These are phyloP conservation scores for Rhamphomyia laevipes DNA, from an alignment of 2,888 invertebrate genomes.

Conservation along the genomic window DNA sequence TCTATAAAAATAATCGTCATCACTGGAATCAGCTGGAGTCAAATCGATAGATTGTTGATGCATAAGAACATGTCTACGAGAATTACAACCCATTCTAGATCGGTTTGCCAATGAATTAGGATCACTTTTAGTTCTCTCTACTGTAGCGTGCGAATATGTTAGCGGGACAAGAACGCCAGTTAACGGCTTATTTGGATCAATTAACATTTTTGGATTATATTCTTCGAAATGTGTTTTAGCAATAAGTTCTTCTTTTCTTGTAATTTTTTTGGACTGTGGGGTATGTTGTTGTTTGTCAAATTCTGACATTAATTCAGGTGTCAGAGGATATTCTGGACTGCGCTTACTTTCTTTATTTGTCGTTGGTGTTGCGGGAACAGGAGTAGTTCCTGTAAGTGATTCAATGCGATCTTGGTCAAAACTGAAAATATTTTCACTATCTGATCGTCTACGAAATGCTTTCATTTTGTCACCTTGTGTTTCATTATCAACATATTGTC, in stretches of 20 bases:
- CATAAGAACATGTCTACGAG: constrained; percentile 66
- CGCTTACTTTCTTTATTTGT: constrained; percentile 45
- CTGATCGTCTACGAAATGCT: constrained; percentile 51
- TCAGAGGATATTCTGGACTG: constrained; percentile 42
- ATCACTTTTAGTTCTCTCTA: constrained; percentile 77
- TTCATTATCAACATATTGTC: constrained; percentile 19
- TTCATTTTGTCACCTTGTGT: constrained; percentile 33
- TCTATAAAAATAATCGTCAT: constrained; percentile 67
- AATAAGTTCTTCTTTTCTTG: constrained; percentile 51
- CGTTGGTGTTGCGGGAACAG: constrained; percentile 27
- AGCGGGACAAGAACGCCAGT: constrained; percentile 44
- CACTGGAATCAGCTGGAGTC: constrained; percentile 74
- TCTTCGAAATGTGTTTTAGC: constrained; percentile 56
- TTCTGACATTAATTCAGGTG: constrained; percentile 48
- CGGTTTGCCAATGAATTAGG: constrained; percentile 67
- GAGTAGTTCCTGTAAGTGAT: constrained; percentile 47
- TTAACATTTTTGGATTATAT: constrained; percentile 56
- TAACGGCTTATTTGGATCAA: constrained; percentile 29
- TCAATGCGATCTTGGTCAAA: constrained; percentile 67
- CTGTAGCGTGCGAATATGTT: constrained; percentile 55
- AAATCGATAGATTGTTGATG: constrained; percentile 78
- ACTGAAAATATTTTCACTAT: constrained; percentile 58
- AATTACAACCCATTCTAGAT: constrained; percentile 58
- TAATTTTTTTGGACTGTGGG: constrained; percentile 39
- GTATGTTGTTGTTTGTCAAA: constrained; percentile 44